Percentiles rank a stretch among this genome's conserved stretches.
Conservation (phyloP, 2,888 invertebrate species). For the Drosophila stalkeri region DNA sequence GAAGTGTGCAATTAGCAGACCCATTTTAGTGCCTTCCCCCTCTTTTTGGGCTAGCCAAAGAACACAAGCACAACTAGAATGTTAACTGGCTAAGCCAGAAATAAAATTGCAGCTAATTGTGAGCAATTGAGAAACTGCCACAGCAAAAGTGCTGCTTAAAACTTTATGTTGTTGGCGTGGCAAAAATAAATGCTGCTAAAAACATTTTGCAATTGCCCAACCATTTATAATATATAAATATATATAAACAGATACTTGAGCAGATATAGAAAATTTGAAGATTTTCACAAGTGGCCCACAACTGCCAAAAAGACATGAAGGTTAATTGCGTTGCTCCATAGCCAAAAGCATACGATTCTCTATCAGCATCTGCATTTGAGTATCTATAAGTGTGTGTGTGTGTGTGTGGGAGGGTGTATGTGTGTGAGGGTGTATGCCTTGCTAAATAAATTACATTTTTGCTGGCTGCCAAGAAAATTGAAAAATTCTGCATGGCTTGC, state of each 20-base stretch:
- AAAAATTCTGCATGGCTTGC: conserved; percentile 66
- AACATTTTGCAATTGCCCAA: conserved; percentile 36
- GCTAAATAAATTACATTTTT: conserved; percentile 72
- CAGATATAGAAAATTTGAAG: conserved; percentile 58
- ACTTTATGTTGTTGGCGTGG: conserved; percentile 52
- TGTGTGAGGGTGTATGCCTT: conserved; percentile 8
- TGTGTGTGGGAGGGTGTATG: conserved; percentile 16
- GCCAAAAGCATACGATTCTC: conserved; percentile 37
- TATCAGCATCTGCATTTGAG: conserved; percentile 56
- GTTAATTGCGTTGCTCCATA: conserved; percentile 70
- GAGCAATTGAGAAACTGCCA: conserved; percentile 65
- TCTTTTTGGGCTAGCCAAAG: not conserved
- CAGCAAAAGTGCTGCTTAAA: conserved; percentile 55
- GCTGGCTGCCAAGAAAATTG: conserved; percentile 72
- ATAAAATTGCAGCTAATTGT: conserved; percentile 71
- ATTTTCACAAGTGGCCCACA: conserved; percentile 65
- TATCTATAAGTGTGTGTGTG: conserved; percentile 16
- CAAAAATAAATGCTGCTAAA: conserved; percentile 50
- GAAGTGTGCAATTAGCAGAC: conserved; percentile 71
- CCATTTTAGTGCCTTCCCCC: conserved; percentile 22
- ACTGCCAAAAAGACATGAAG: conserved; percentile 79
- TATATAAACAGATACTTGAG: conserved; percentile 7
- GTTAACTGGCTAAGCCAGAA: conserved; percentile 59
- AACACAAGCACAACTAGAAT: conserved; percentile 6
- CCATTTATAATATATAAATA: conserved; percentile 29